Conservation (phyloP, 2,797 vertebrate genomes). For the Rhabdomys pumilio region DNA sequence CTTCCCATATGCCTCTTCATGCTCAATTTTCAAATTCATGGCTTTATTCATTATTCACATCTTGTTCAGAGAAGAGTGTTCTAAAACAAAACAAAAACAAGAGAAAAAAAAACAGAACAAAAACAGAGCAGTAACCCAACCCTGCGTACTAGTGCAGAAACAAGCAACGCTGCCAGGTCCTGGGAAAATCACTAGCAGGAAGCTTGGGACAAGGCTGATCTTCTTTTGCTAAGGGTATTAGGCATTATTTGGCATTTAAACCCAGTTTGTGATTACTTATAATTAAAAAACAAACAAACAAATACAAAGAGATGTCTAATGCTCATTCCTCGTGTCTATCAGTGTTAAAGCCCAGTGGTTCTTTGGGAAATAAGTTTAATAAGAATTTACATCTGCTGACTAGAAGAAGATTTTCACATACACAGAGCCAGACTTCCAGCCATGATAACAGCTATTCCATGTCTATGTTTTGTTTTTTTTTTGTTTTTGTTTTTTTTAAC, state of each 20-base stretch:
- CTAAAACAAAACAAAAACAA: not conserved
- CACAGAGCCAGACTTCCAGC: not conserved
- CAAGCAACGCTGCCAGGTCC: not conserved
- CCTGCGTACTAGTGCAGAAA: not conserved
- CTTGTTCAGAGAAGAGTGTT: not conserved
- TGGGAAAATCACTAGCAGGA: not conserved
- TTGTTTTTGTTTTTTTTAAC: not conserved
- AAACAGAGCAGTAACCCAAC: not conserved
- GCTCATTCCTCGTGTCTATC: not conserved
- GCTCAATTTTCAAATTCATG: not conserved
- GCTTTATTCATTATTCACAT: not conserved
- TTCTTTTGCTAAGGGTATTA: not conserved
- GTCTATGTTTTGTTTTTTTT: too few relatives aligned
- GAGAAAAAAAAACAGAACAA: not conserved
- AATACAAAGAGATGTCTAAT: not conserved
- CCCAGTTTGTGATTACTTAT: not conserved
- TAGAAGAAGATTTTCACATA: not conserved
- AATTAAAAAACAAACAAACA: conserved; percentile 13
- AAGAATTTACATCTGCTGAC: not conserved
- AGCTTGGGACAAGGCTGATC: not conserved
- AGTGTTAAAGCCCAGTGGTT: conserved; percentile 3
- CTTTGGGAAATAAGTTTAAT: not conserved
- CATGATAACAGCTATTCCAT: not conserved
- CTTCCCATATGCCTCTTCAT: not conserved
- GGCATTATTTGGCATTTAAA: conserved; percentile 27